Conservation (phyloP, 2,888 invertebrate species). For the Fissipunctia ypsillon region DNA sequence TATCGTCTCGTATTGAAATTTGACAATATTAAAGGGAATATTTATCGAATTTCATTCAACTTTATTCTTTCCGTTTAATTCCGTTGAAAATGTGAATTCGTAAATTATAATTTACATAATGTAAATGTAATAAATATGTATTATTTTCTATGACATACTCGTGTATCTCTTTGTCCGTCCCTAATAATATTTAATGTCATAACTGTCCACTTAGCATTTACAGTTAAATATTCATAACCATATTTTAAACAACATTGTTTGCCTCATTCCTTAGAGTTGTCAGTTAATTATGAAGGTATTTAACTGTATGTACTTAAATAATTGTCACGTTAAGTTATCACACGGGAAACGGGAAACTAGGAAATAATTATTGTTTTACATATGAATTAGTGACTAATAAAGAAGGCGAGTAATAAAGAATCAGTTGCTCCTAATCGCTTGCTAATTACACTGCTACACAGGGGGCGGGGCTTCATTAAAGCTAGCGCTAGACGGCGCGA, state of each 20-base stretch:
- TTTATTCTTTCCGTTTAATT: not conserved
- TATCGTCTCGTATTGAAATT: not conserved
- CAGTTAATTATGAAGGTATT: conserved; percentile 23
- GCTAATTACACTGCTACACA: conserved; percentile 66
- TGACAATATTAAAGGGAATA: not conserved
- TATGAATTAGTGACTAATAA: conserved; percentile 57
- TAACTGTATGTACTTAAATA: conserved; percentile 30
- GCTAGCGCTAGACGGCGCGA: conserved; percentile 41
- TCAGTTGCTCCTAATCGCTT: conserved; percentile 60
- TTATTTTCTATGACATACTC: conserved; percentile 18
- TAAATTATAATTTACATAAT: conserved; percentile 28
- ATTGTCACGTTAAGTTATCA: conserved; percentile 54
- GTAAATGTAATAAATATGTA: conserved; percentile 24
- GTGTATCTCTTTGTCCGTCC: conserved; percentile 23
- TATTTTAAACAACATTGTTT: conserved; percentile 36
- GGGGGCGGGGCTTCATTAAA: conserved; percentile 68
- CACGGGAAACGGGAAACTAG: conserved; percentile 58
- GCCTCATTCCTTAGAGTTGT: not conserved
- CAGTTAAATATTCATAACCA: conserved; percentile 42
- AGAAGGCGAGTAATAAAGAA: conserved; percentile 58
- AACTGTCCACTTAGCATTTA: conserved; percentile 27
- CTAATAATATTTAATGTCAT: conserved; percentile 42
- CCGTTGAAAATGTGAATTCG: conserved; percentile 7
- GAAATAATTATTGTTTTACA: conserved; percentile 61
- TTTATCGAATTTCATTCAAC: not conserved